Evolutionary conservation across 2,888 invertebrate genomes (phyloP).

Genomic region (Tipula unca): DNA sequence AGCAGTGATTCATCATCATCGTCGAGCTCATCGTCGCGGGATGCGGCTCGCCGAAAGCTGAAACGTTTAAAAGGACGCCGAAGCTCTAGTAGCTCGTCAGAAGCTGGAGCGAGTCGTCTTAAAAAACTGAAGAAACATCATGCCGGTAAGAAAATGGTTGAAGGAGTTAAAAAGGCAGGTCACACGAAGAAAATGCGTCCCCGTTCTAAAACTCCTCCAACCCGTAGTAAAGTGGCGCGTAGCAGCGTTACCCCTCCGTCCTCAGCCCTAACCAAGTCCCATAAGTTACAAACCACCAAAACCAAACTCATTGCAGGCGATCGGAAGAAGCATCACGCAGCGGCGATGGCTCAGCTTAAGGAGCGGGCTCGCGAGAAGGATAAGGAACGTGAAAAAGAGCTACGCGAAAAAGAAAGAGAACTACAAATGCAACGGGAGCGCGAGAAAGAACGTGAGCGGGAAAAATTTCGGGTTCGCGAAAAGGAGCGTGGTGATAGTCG

Average conservation of each 20-base stretch:
- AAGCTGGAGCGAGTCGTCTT: constrained; percentile 45
- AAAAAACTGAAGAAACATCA: constrained; percentile 44
- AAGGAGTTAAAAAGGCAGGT: constrained; percentile 27
- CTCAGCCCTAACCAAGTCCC: neutral
- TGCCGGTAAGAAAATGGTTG: constrained; percentile 18
- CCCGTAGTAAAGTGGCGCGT: constrained; percentile 22
- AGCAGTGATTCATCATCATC: constrained; percentile 36
- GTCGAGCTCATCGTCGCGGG: constrained; percentile 30
- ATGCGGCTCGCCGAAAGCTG: neutral
- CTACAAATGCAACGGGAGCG: constrained; percentile 43
- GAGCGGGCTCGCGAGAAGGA: constrained; percentile 32
- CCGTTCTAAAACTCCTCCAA: constrained; percentile 41
- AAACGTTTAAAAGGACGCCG: constrained; percentile 42
- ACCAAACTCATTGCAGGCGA: constrained; percentile 36
- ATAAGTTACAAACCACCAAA: constrained; percentile 32
- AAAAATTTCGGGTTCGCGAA: constrained; percentile 42
- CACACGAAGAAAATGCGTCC: constrained; percentile 31
- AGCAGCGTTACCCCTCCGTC: constrained; percentile 14
- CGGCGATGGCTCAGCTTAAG: constrained; percentile 36
- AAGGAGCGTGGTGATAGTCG: constrained; percentile 43
- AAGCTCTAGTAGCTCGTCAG: constrained; percentile 56
- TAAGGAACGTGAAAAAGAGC: constrained; percentile 36
- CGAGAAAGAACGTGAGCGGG: constrained; percentile 45
- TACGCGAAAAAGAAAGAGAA: constrained; percentile 39
- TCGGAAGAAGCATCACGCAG: constrained; percentile 39